These are phyloP conservation scores for Malacoraja senta DNA, from an alignment of 2,797 vertebrate genomes.

Conservation along the genomic window DNA sequence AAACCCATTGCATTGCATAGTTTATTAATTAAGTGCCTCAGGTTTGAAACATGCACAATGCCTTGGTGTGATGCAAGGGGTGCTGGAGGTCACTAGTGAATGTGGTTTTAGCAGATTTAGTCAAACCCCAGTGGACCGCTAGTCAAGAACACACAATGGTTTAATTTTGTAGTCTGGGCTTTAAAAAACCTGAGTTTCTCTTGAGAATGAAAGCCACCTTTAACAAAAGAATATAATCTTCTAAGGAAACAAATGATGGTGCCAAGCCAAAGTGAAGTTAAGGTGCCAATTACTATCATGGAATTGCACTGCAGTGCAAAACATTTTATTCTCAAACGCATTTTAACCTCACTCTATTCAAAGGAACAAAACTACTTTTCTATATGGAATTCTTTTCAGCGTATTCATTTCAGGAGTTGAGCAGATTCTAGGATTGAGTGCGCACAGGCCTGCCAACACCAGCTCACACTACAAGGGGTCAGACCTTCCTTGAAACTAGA, in stretches of 20 bases:
- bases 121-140: background rate
- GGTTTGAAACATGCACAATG: background rate
- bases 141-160: background rate
- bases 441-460: background rate
- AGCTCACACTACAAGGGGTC: background rate
- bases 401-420: background rate
- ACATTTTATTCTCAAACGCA: slow-evolving; percentile 43
- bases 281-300: slow-evolving; percentile 3
- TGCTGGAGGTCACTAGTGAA: background rate
- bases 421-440: background rate
- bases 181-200: background rate
- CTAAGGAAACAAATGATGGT: slow-evolving; percentile 26
- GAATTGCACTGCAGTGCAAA: slow-evolving; percentile 41
- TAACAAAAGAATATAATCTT: slow-evolving; percentile 11
- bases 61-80: background rate
- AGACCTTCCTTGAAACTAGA: background rate
- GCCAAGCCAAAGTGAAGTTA: background rate
- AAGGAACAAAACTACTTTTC: background rate
- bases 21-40: background rate
- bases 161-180: background rate
- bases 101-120: background rate
- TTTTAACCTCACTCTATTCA: background rate
- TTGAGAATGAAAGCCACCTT: slow-evolving; percentile 10
- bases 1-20: background rate
- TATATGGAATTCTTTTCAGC: background rate